Evolutionary conservation across 2,888 invertebrate genomes (phyloP).

Genomic region (Lamproptera curius): DNA sequence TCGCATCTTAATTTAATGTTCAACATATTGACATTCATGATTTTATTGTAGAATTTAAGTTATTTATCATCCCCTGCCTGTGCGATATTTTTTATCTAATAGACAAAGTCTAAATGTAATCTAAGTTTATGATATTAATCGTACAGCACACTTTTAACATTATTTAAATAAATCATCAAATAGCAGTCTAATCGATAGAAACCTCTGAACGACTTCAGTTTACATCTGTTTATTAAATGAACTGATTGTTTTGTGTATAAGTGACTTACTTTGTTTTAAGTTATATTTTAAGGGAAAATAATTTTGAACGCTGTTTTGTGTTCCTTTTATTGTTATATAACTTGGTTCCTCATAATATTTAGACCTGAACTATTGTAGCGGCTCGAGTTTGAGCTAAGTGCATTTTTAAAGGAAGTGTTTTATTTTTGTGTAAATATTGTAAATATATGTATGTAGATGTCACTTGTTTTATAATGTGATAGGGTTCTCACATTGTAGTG

Average conservation of each 20-base stretch:
- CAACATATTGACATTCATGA: conserved; percentile 27
- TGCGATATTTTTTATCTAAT: conserved; percentile 19
- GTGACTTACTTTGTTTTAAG: conserved; percentile 44
- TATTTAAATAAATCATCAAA: conserved; percentile 1
- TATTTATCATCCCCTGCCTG: conserved; percentile 26
- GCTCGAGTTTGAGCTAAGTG: conserved; percentile 36
- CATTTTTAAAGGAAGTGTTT: conserved; percentile 46
- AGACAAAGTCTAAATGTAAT: conserved; percentile 23
- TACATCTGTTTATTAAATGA: conserved; percentile 41
- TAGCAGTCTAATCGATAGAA: conserved; percentile 2
- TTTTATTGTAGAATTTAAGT: conserved; percentile 25
- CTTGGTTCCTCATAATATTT: conserved; percentile 37
- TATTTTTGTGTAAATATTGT: conserved; percentile 63
- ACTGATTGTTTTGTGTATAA: conserved; percentile 42
- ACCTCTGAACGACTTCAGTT: conserved; percentile 3
- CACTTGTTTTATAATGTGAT: conserved; percentile 74
- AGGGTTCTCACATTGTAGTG: conserved; percentile 62
- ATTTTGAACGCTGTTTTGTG: conserved; percentile 35
- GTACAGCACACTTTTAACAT: conserved; percentile 21
- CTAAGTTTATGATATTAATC: conserved; percentile 19
- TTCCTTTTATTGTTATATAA: conserved; percentile 37
- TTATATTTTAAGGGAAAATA: conserved; percentile 34
- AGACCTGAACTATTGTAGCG: conserved; percentile 17
- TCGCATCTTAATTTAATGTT: conserved; percentile 38
- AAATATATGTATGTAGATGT: conserved; percentile 42